Base-by-base conservation (phyloP, 2,888 invertebrate species). In the Lasioglossum zephyrum region DNA sequence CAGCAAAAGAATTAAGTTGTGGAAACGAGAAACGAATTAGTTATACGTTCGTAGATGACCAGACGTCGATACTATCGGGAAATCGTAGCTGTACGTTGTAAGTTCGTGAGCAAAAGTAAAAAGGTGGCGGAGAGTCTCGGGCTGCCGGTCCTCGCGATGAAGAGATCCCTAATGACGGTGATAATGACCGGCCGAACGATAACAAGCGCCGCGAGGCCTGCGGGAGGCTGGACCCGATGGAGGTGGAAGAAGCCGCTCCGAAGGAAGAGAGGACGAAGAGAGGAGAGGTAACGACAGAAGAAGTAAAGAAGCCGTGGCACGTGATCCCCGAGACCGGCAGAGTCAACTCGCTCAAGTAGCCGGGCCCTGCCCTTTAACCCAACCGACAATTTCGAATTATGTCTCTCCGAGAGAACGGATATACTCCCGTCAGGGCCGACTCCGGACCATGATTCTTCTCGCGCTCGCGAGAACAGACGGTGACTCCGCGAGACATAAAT, bases 291-390 rank as follows among this genome's bases (percentile, higher is more conserved):
- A 79, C 79, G 79, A 75, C 79, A 82, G 87, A 78, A 87, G 85
- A 79, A 87, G 84, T 86, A 88, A 88, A 91, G 90, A 92, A 91
- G 92, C 92, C 92, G 91, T 91, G 94, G 94, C 94, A 94, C 94
- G 94, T 94, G 94, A 94, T 94, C 94, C 92, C 93, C 86, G 92
- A 90, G 92, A 94, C 92, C 92, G 93, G 88, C 92, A 88, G 92
- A 94, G 94, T 94, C 94, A 94, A 94, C 94, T 94, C 93, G 94
- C 94, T 94, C 93, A 94, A 94, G 94, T 94, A 94, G 94, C 92
- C 93, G 93, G 93, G 93, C 92, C 92, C 93, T 94, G 94, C 94
- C 93, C 94, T 94, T 93, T 94, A 94, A 94, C 94, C 94, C 93
- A 91, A 91, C 92, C 90, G 92, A 92, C 94, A 94, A 94, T 94